Base-by-base conservation (phyloP, 2,797 vertebrate genomes). In the Clamator glandarius region DNA sequence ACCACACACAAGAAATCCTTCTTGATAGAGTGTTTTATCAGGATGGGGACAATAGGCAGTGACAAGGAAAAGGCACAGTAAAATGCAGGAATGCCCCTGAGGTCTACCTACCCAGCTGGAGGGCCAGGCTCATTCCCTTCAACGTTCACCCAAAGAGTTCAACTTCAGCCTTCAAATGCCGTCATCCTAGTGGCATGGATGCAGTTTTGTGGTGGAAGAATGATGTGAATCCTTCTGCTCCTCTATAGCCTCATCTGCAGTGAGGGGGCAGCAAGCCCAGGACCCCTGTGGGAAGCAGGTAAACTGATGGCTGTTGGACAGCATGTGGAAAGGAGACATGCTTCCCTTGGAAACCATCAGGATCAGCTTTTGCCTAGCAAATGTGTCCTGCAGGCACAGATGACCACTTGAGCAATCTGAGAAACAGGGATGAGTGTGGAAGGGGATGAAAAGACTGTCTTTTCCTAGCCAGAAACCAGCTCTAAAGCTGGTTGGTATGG, bases 301-400 rank as follows among this genome's bases (percentile, higher is more conserved):
- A 59, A 39, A 33, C 46, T 2, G 3, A 31, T 9, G 29, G 79
- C 46, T 92, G 42, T 33, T 26, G 58, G 77, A 10, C 48, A 26
- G 4, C 0, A 0, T 12, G 29, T 20, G 25, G 50, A 76, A 87
- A 70, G 70, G 20, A 90, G n/a, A 68, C 5, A 29, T 6, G 0
- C 33, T 72, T 74, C 41, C 29, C 52, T 35, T 28, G 63, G 77
- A 84, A 77, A 48, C 14, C 7, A 1, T 17, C 35, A 25, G 25
- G 15, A 67, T 52, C 39, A 35, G 46, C 61, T 48, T 48, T 48
- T 48, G 46, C 46, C 23, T 24, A 21, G 6, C 46, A 48, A 48
- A 48, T 23, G 46, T 23, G 46, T 48, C 46, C 46, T 48, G 46
- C 21, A 48, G 46, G 21, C 20, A 24, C 46, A 48, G 46, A 46